Base-by-base conservation (phyloP, 2,797 vertebrate species). In the Mus caroli region DNA sequence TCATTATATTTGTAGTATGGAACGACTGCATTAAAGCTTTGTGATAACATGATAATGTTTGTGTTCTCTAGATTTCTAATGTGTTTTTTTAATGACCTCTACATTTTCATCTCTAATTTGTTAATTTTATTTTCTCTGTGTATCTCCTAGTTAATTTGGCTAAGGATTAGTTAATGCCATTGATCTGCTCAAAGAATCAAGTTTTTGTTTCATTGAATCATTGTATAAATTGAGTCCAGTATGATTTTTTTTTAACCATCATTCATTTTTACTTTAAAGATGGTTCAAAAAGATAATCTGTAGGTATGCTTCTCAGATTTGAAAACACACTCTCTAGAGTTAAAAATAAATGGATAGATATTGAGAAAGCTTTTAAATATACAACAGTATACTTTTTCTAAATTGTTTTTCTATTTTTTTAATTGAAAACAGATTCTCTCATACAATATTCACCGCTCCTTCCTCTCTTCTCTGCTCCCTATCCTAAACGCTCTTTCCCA, bases 231-330 rank as follows among this genome's bases (percentile, higher is more conserved):
- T 79, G 19, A 79, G 31, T 78, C 17, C 31, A 54, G 8, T 52
- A 14, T 54, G 52, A 78, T 34, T 76, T 26, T 46, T 46, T 26
- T 46, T 46, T 43, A 26, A 11, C 40, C 24, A 43, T 43, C 60
- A 40, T 96, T 77, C 52, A 71, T 50, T 85, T 84, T 75, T 28
- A 75, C 20, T 73, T 71, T 83, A 86, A 40, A 76, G 69, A 67
- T 86, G 17, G n/a, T 20, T 34, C 2, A 50, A 34, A 75, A 88
- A 91, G 37, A 88, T 12, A 15, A 28, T 58, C 12, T 83, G 40
- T 24, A 88, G 19, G 14, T 31, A 10, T 83, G 40, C 56, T 34
- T 89, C 54, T 71, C 12, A 91, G 31, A 89, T 91, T 87, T 34
- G 28, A 79, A 50, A 88, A 54, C 28, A 1, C 4, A 90, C 4